A percentile compares a stretch with the other conserved stretches of the same genome.
Conservation (phyloP, 53 echinoderm and acorn worm species). For the Luidia sarsii region DNA sequence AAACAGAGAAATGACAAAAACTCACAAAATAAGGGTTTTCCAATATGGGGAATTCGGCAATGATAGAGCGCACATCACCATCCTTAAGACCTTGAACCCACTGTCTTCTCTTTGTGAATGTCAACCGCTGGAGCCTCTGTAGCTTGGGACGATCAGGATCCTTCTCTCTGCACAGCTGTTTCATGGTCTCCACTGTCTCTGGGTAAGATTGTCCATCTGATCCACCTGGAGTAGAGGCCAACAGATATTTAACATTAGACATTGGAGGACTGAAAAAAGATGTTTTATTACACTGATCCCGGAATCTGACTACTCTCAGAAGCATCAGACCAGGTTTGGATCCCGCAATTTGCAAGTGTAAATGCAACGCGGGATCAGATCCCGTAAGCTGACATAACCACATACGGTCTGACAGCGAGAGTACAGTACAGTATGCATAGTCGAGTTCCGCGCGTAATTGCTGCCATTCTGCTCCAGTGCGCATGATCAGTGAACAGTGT, state of each 20-base stretch:
- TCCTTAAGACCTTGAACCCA: constrained; percentile 14
- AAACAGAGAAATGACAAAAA: not conserved
- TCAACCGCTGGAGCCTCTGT: constrained; percentile 3
- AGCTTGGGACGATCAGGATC: constrained; percentile 3
- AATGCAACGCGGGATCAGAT: too few relatives aligned
- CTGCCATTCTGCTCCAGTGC: too few relatives aligned
- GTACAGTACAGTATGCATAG: too few relatives aligned
- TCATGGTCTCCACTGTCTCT: constrained; percentile 15
- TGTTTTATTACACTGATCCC: too few relatives aligned
- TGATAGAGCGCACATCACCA: constrained; percentile 23
- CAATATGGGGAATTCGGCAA: constrained; percentile 10
- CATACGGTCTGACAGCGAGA: too few relatives aligned
- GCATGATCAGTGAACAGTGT: too few relatives aligned
- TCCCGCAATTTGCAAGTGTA: too few relatives aligned
- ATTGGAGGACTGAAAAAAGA: not conserved
- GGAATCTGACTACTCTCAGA: too few relatives aligned
- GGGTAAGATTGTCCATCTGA: constrained; percentile 4
- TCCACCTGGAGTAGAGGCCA: not conserved
- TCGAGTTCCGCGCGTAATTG: too few relatives aligned
- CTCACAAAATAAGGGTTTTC: constrained; percentile 11
- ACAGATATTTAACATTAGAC: not conserved
- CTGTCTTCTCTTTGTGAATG: constrained; percentile 20
- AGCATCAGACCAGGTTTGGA: too few relatives aligned
- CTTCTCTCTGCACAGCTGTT: not conserved
- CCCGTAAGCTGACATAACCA: too few relatives aligned